phyloP scores from a whole-genome alignment of 2,113 vertebrate genomes.

The Pontoporia blainvillei region DNA sequence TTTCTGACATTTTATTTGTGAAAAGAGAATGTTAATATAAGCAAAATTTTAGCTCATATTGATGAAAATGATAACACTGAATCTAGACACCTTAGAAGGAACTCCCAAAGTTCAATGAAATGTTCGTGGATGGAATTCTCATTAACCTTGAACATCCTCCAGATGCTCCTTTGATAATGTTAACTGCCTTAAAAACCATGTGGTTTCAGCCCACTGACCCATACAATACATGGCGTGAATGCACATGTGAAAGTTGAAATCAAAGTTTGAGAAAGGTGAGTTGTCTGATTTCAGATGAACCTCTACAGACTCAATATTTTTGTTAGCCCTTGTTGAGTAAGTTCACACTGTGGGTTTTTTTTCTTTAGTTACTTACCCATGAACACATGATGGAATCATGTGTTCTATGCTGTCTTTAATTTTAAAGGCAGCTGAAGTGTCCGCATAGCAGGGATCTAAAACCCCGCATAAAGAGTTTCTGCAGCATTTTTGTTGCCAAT shows the following conservation, averaged over 20 bases:
- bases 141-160: constrained; percentile 62
- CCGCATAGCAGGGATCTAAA: neutral
- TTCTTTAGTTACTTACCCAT: constrained; percentile 42
- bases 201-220: constrained; percentile 62
- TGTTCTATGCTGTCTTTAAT: neutral
- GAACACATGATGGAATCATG: constrained; percentile 36
- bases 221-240: constrained; percentile 23
- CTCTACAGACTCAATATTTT: constrained; percentile 58
- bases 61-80: neutral
- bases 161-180: constrained; percentile 68
- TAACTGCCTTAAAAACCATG: constrained; percentile 34
- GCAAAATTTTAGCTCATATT: neutral
- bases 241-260: constrained; percentile 53
- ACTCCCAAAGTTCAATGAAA: neutral
- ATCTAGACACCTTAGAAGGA: constrained; percentile 12
- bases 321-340: constrained; percentile 47
- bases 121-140: constrained; percentile 65
- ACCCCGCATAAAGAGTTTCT: neutral
- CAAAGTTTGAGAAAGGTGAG: constrained; percentile 37
- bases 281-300: constrained; percentile 47
- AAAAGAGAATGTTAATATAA: neutral
- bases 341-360: neutral
- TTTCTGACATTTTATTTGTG: neutral
- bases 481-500: neutral
- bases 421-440: neutral